phyloP scores from a whole-genome alignment of 2,113 vertebrate species.

The Trematocara macrostoma region DNA sequence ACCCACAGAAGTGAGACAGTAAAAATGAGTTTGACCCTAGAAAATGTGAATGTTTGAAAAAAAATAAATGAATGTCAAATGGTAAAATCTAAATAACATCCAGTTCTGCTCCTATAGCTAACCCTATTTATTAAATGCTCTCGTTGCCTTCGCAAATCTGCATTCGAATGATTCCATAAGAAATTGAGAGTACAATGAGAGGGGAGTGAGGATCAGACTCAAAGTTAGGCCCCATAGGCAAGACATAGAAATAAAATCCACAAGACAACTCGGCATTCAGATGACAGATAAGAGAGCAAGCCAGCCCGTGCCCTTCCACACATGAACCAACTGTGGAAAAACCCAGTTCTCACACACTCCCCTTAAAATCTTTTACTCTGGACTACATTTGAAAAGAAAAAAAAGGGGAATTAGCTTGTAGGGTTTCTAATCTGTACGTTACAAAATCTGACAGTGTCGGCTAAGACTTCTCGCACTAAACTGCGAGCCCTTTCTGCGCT shows the following conservation, averaged over 20 bases:
- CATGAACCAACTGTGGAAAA: slow-evolving; percentile 5
- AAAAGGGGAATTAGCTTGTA: not conserved
- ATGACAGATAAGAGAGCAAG: slow-evolving; percentile 44
- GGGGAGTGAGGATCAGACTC: slow-evolving; percentile 15
- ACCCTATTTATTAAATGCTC: not conserved
- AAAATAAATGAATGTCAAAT: not conserved
- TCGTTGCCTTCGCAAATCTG: not conserved
- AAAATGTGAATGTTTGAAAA: not conserved
- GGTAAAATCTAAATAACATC: not conserved
- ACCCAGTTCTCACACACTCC: not conserved
- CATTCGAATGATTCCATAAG: not conserved
- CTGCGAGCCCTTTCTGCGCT: slow-evolving; percentile 5
- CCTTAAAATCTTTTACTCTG: not conserved
- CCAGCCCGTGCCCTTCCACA: slow-evolving; percentile 36
- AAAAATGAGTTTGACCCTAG: not conserved
- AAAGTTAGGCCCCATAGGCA: slow-evolving; percentile 42
- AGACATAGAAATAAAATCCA: slow-evolving; percentile 54
- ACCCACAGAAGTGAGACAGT: not conserved
- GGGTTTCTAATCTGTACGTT: not conserved
- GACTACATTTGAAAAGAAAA: not conserved
- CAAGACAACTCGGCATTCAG: slow-evolving; percentile 37
- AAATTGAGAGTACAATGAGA: slow-evolving; percentile 22
- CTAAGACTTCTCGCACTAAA: not conserved
- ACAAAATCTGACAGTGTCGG: slow-evolving; percentile 2
- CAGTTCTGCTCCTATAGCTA: not conserved